Base-by-base conservation (phyloP, 2,888 invertebrate genomes). In the Polietes domitor region DNA sequence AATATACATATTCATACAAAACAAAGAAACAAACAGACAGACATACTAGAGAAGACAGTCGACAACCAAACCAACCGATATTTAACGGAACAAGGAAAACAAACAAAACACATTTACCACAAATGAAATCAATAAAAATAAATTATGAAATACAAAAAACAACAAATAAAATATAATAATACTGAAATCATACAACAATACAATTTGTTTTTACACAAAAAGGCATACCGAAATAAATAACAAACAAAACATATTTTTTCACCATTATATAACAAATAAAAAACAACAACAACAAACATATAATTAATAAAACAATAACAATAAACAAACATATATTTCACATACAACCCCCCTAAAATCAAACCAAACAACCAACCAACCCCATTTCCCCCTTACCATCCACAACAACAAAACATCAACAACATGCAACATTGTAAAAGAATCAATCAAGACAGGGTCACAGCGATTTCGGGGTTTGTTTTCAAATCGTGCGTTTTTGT, bases 181-280 rank as follows among this genome's bases (percentile, higher is more conserved):
- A 77, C 28, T 58, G 58, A 65, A 77, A 58, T 79, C 80, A 81
- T 77, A 78, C 73, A 28, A 78, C 73, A 28, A 43, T 78, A 71
- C 61, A 41, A 78, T 82, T 82, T 79, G 77, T 74, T 85, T 55
- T 82, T 80, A 83, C 76, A 84, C 72, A 58, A 50, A 12, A 63
- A 77, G 37, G 32, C 75, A 53, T 17, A 55, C 70, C 72, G 32
- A 71, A 58, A 63, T 55, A 73, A 85, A 61, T 28, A 75, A 61
- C 43, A 73, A 81, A 76, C 53, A 83, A 82, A 82, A 81, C 86
- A 86, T 87, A 87, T 87, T 87, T 87, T 87, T 87, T 87, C 87
- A 87, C 87, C 85, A 85, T 85, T 85, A 85, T 82, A 81, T 81
- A 74, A 63, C 79, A 78, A 82, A 32, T 58, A 53, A 26, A 68